A percentile compares a stretch with the other conserved stretches of the same genome.
Conservation (phyloP, 2,888 invertebrate species). For the Phaedon cochleariae region DNA sequence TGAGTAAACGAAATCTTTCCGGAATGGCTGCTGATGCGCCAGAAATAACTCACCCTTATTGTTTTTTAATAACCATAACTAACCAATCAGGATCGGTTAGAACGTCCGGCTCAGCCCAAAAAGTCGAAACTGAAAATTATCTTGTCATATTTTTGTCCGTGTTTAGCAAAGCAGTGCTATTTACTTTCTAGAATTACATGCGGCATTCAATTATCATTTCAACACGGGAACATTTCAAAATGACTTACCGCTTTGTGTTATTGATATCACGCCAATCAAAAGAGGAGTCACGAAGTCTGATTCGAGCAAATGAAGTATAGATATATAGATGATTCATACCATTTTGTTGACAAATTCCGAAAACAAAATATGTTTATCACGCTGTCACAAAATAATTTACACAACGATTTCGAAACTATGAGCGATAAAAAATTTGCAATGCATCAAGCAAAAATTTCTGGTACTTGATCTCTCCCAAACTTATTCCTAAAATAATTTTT, state of each 20-base stretch:
- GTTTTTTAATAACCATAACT: constrained; percentile 47
- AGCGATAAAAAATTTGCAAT: too few relatives aligned
- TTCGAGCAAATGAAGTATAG: too few relatives aligned
- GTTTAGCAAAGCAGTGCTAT: constrained; percentile 40
- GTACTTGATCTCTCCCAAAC: too few relatives aligned
- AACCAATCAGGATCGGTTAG: constrained; percentile 29
- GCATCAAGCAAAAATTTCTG: too few relatives aligned
- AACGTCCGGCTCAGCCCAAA: constrained; percentile 21
- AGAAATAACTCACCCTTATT: constrained; percentile 36
- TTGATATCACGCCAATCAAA: constrained; percentile 41
- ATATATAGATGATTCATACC: too few relatives aligned
- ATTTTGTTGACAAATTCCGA: too few relatives aligned
- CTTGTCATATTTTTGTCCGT: constrained; percentile 44
- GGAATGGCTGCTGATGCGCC: constrained; percentile 44
- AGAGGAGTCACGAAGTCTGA: not conserved
- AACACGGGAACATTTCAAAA: constrained; percentile 52
- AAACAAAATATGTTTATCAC: too few relatives aligned
- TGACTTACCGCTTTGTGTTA: too few relatives aligned
- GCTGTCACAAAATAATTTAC: too few relatives aligned
- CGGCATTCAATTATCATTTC: constrained; percentile 49
- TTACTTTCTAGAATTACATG: constrained; percentile 43
- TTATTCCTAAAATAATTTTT: too few relatives aligned
- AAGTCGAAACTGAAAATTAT: constrained; percentile 44
- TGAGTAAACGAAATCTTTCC: constrained; percentile 47
- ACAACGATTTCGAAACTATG: too few relatives aligned